Percentiles rank a stretch among this genome's conserved stretches.
phyloP scores from a whole-genome alignment of 1,140 invertebrate genomes.

The Atta cephalotes region DNA sequence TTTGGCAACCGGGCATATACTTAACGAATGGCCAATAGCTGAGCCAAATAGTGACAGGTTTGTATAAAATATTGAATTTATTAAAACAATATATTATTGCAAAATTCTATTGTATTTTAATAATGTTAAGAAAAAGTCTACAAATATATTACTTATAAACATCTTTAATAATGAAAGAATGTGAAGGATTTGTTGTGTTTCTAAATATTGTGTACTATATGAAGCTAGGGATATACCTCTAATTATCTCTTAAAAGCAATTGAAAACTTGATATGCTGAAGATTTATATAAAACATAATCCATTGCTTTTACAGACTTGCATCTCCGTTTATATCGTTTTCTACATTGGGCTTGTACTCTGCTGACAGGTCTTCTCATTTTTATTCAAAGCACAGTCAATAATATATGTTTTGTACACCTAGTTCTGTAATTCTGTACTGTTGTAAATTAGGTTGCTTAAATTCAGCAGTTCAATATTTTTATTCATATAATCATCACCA shows the following conservation, averaged over 20 bases:
- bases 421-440: conserved; percentile 30
- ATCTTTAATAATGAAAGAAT: conserved; percentile 20
- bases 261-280: neutral
- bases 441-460: conserved; percentile 31
- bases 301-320: conserved; percentile 82
- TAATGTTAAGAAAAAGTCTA: neutral
- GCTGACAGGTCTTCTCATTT: conserved; percentile 81
- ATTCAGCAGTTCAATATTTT: conserved; percentile 46
- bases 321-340: conserved; percentile 85
- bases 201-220: neutral
- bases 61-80: conserved; percentile 55
- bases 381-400: conserved; percentile 68
- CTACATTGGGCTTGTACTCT: conserved; percentile 83
- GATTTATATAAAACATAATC: conserved; percentile 42
- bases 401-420: conserved; percentile 54
- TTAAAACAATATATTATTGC: neutral
- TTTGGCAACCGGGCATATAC: conserved; percentile 88
- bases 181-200: neutral
- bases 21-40: conserved; percentile 86
- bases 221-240: neutral
- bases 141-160: neutral
- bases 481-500: neutral
- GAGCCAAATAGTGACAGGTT: conserved; percentile 84
- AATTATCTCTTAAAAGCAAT: neutral
- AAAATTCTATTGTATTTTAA: neutral